Conservation (phyloP, 1,140 invertebrate genomes). For the Grapholita molesta region DNA sequence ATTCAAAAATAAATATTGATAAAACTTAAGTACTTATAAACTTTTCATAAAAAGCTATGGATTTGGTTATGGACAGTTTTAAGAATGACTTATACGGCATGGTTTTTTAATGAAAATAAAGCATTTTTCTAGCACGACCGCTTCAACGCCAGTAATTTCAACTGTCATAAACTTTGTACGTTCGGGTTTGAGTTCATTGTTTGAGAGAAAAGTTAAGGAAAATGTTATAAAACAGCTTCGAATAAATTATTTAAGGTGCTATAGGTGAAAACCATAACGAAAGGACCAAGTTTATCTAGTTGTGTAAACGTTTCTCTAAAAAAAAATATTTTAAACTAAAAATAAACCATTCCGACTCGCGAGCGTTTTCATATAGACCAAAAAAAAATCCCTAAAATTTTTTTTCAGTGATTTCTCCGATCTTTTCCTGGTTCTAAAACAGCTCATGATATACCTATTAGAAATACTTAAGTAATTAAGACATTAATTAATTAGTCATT, state of each 20-base stretch:
- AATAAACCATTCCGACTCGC: too few species aligned
- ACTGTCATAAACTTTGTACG: background rate
- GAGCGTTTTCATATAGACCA: too few species aligned
- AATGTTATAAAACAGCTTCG: background rate
- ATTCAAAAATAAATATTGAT: background rate
- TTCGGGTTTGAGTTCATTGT: background rate
- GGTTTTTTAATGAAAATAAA: background rate
- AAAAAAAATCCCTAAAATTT: too few species aligned
- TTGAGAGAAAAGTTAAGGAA: background rate
- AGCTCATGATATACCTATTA: too few species aligned
- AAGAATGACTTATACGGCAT: background rate
- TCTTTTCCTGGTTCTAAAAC: too few species aligned
- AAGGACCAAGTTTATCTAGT: too few species aligned
- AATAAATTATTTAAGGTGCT: background rate
- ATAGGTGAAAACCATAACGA: too few species aligned
- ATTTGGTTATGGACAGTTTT: background rate
- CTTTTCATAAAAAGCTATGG: background rate
- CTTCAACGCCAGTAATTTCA: background rate
- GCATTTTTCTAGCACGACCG: background rate
- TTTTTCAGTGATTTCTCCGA: too few species aligned
- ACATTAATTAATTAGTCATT: too few species aligned
- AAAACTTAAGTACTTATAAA: background rate
- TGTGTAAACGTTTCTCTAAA: too few species aligned
- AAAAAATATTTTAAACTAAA: too few species aligned
- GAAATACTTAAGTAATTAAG: too few species aligned